Evolutionary conservation across 2,113 vertebrate genomes (phyloP).

Genomic region (Syrmaticus mikado): DNA sequence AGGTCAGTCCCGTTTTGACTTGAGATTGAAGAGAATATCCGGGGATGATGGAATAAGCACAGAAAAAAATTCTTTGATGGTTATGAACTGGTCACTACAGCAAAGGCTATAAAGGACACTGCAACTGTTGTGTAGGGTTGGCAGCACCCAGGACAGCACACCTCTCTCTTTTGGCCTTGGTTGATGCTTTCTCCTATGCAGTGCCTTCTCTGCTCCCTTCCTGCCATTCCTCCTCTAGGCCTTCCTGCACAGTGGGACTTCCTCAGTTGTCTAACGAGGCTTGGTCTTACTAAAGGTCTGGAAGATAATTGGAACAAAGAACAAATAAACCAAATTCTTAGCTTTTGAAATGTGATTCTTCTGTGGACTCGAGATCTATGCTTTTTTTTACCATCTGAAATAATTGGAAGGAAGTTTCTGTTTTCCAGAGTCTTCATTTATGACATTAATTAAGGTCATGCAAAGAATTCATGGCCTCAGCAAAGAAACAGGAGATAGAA

Average conservation of each 20-base stretch:
- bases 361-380: background rate
- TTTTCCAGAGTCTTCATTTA: constrained; percentile 23
- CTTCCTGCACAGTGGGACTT: background rate
- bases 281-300: background rate
- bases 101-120: background rate
- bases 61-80: background rate
- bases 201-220: background rate
- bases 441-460: constrained; percentile 12
- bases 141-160: background rate
- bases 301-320: background rate
- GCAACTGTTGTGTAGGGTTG: background rate
- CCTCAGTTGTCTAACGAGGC: background rate
- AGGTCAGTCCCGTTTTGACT: background rate
- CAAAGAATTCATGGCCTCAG: constrained; percentile 35
- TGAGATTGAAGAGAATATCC: background rate
- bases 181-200: background rate
- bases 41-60: background rate
- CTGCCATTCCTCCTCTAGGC: background rate
- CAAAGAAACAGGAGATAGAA: constrained; percentile 30
- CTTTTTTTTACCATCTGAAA: background rate
- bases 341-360: constrained; percentile 11
- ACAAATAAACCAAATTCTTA: background rate
- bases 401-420: background rate
- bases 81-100: background rate
- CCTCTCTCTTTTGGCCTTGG: background rate